A percentile compares a stretch with the other conserved stretches of the same genome.
phyloP scores from a whole-genome alignment of 2,888 invertebrate genomes.

The Entomobrya proxima region DNA sequence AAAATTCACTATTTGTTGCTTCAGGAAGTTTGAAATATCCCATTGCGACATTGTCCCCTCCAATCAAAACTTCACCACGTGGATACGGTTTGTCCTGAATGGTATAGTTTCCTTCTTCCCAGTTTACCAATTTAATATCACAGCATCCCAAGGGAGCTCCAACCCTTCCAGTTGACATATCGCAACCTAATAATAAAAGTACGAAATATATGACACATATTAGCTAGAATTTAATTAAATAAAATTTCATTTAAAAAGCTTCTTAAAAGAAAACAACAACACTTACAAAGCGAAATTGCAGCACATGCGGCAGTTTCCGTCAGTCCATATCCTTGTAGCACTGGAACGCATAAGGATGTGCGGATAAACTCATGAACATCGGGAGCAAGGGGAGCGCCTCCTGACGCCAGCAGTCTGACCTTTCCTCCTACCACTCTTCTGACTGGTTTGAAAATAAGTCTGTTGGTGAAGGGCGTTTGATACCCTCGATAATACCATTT shows the following conservation, averaged over 20 bases:
- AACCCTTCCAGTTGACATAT: constrained; percentile 88
- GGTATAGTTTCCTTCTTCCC: constrained; percentile 95
- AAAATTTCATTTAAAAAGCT: background rate
- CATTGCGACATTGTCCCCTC: constrained; percentile 91
- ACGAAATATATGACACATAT: too few species aligned
- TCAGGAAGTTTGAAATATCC: constrained; percentile 95
- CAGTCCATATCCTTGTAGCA: constrained; percentile 96
- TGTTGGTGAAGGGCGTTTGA: constrained; percentile 86
- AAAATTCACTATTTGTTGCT: constrained; percentile 93
- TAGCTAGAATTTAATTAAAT: background rate
- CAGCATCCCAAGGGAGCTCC: constrained; percentile 91
- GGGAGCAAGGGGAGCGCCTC: constrained; percentile 92
- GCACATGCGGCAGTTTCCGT: constrained; percentile 98
- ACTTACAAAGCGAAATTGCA: constrained; percentile 71
- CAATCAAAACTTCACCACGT: constrained; percentile 89
- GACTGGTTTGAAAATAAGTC: constrained; percentile 83
- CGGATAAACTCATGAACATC: constrained; percentile 97
- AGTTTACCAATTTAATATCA: constrained; percentile 91
- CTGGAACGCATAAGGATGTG: constrained; percentile 91
- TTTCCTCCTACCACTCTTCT: constrained; percentile 90
- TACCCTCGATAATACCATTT: constrained; percentile 90
- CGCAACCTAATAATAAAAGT: too few species aligned
- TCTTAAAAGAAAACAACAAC: background rate
- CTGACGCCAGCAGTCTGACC: constrained; percentile 91
- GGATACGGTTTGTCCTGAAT: constrained; percentile 91